Evolutionary conservation across 2,113 vertebrate species (phyloP).

Genomic region (Laticauda laticaudata): DNA sequence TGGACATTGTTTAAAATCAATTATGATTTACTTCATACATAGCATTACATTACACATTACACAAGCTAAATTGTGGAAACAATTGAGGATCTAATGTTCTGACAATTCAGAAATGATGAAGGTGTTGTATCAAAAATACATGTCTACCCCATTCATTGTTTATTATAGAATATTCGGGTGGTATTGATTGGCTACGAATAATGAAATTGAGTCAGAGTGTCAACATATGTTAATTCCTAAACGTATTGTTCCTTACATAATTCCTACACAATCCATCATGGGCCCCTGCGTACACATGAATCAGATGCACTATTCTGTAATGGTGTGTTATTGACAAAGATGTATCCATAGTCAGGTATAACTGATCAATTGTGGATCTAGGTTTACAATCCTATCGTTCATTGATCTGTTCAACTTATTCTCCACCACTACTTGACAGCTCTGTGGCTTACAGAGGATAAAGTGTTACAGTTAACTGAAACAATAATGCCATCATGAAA

Average conservation of each 20-base stretch:
- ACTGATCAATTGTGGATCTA: background rate
- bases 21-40: background rate
- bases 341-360: background rate
- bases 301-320: background rate
- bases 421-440: background rate
- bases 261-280: background rate
- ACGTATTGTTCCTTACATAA: background rate
- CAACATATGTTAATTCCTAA: background rate
- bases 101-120: background rate
- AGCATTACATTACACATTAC: background rate
- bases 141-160: background rate
- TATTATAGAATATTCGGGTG: background rate
- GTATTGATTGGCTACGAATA: background rate
- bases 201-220: background rate
- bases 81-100: background rate
- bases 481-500: background rate
- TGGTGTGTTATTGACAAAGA: background rate
- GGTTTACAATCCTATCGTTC: background rate
- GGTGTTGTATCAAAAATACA: background rate
- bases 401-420: background rate
- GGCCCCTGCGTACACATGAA: background rate
- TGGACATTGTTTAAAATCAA: background rate
- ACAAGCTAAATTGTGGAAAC: background rate
- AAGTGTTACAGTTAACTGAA: background rate
- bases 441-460: background rate